A percentile compares a stretch with the other conserved stretches of the same genome.
These are phyloP conservation scores for Apamea anceps DNA, from an alignment of 2,888 invertebrate species.

Conservation along the genomic window DNA sequence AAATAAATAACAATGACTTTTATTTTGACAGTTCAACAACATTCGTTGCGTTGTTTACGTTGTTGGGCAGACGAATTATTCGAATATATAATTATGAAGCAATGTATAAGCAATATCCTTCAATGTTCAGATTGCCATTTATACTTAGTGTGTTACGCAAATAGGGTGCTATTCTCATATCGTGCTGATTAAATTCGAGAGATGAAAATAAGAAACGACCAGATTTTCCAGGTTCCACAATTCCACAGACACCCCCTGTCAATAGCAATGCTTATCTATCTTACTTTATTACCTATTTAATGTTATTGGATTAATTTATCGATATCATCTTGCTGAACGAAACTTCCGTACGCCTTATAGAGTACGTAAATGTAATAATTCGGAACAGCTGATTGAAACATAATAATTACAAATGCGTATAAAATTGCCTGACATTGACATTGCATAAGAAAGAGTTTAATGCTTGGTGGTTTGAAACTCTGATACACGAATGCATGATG, in stretches of 20 bases:
- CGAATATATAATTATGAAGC: too few relatives aligned
- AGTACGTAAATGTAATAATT: conserved; percentile 26
- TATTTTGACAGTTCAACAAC: background rate
- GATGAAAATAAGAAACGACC: too few relatives aligned
- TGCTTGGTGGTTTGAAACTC: background rate
- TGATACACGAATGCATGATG: background rate
- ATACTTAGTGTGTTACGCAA: too few relatives aligned
- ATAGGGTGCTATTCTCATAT: too few relatives aligned
- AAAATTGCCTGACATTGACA: conserved; percentile 13
- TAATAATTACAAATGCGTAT: conserved; percentile 45
- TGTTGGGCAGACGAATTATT: background rate
- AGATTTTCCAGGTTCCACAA: too few relatives aligned
- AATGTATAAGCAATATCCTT: too few relatives aligned
- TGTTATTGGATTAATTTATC: background rate
- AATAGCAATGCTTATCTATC: background rate
- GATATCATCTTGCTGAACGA: background rate
- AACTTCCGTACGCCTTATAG: background rate
- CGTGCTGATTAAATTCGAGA: too few relatives aligned
- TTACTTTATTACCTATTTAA: too few relatives aligned
- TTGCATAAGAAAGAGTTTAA: conserved; percentile 9
- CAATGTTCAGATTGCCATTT: too few relatives aligned
- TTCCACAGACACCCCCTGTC: background rate
- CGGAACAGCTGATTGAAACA: conserved; percentile 38
- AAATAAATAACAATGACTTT: too few relatives aligned
- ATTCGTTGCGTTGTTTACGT: background rate